phyloP scores from a whole-genome alignment of 2,888 invertebrate genomes.

The Ryuthela nishihirai region DNA sequence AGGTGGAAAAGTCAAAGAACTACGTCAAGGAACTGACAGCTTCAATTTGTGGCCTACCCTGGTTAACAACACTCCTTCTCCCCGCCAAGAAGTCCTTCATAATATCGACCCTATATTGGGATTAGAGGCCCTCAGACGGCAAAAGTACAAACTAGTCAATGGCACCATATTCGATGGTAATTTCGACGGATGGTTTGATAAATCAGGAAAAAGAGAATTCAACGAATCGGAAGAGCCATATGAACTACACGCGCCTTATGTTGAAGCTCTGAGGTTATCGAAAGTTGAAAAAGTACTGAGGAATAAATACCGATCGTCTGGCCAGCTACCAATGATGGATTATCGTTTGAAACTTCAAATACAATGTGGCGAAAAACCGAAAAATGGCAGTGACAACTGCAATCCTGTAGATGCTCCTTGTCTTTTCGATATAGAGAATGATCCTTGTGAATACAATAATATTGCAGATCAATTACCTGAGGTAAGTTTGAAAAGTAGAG shows the following conservation, averaged over 20 bases:
- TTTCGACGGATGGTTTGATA: conserved; percentile 66
- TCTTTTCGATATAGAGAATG: conserved; percentile 71
- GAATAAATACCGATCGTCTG: too few relatives aligned
- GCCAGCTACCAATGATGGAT: too few relatives aligned
- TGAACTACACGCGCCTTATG: too few relatives aligned
- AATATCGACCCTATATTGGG: conserved; percentile 40
- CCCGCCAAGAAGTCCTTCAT: conserved; percentile 56
- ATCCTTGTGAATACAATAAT: conserved; percentile 71
- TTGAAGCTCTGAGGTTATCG: too few relatives aligned
- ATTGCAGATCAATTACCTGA: conserved; percentile 15
- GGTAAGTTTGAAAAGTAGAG: conserved; percentile 17
- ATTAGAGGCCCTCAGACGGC: conserved; percentile 29
- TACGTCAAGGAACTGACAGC: conserved; percentile 25
- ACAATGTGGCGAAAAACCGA: conserved; percentile 26
- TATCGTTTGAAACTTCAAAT: too few relatives aligned
- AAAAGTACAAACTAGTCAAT: conserved; percentile 37
- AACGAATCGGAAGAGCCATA: too few relatives aligned
- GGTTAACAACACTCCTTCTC: conserved; percentile 56
- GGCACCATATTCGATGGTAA: conserved; percentile 54
- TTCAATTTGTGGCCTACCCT: conserved; percentile 32
- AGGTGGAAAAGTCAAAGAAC: conserved; percentile 14
- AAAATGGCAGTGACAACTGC: conserved; percentile 55
- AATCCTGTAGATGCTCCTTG: conserved; percentile 66
- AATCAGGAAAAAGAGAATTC: conserved; percentile 46
- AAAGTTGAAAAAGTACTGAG: too few relatives aligned